Evolutionary conservation across 2,113 vertebrate genomes (phyloP).

Genomic region (Emydocephalus ijimae): DNA sequence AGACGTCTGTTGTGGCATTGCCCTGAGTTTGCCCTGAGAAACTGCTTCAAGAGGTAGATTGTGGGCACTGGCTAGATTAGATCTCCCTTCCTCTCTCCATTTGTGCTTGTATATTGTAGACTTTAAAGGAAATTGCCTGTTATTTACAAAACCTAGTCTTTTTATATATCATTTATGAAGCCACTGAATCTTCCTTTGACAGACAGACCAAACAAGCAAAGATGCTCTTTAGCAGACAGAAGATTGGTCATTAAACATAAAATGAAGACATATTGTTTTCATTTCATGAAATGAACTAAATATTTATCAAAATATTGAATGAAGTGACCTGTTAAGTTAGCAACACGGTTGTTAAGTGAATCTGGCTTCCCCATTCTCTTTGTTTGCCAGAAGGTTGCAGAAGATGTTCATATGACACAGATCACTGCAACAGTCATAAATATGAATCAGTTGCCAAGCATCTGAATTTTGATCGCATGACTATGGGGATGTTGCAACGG

Average conservation of each 20-base stretch:
- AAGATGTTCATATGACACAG: background rate
- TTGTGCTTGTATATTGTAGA: background rate
- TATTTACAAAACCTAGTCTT: background rate
- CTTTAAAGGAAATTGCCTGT: background rate
- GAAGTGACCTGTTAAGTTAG: background rate
- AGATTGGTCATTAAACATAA: background rate
- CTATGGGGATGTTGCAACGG: background rate
- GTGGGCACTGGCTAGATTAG: background rate
- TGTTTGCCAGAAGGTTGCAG: background rate
- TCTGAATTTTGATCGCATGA: background rate
- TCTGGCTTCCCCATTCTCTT: background rate
- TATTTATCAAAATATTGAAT: background rate
- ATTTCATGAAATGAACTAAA: background rate
- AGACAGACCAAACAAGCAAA: background rate
- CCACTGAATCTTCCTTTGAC: background rate
- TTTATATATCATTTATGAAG: background rate
- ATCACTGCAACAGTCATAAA: background rate
- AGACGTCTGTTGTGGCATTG: constrained; percentile 41
- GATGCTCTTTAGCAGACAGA: background rate
- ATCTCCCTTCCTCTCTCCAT: background rate
- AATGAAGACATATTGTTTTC: background rate
- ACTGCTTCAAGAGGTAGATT: background rate
- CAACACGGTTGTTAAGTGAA: background rate
- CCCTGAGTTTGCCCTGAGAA: background rate
- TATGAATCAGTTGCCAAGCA: background rate